A percentile compares a stretch with the other conserved stretches of the same genome.
phyloP scores from a whole-genome alignment of 1,140 invertebrate genomes.

The Metopolophium dirhodum region DNA sequence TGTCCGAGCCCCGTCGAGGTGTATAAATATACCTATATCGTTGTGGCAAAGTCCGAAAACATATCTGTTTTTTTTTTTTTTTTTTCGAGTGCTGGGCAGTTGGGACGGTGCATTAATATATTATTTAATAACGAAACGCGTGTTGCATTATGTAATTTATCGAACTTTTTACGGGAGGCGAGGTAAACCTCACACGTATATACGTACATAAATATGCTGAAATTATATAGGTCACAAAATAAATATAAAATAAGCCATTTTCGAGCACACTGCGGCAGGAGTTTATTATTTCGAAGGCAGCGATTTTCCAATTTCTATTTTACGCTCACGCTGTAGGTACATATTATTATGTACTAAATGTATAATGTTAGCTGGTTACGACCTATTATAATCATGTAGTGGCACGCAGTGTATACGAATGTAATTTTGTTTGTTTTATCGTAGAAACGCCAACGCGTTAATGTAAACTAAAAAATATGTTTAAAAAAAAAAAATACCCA shows the following conservation, averaged over 20 bases:
- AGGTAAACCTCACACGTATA: neutral
- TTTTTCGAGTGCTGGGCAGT: neutral
- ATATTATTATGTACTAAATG: neutral
- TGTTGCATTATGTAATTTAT: conserved; percentile 10
- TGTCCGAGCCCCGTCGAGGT: neutral
- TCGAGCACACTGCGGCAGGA: neutral
- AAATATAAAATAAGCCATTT: neutral
- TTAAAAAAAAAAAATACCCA: neutral
- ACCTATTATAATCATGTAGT: neutral
- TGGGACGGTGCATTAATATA: neutral
- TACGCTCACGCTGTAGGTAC: neutral
- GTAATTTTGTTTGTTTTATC: conserved; percentile 5
- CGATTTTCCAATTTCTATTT: neutral
- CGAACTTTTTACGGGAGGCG: neutral
- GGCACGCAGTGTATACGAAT: neutral
- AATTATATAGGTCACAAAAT: neutral
- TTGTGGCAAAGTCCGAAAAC: neutral
- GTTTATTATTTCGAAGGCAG: neutral
- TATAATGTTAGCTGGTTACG: neutral
- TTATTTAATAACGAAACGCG: neutral
- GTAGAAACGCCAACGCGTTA: neutral
- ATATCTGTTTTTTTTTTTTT: neutral
- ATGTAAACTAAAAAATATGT: neutral
- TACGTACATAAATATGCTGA: neutral
- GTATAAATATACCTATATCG: conserved; percentile 1